Evolutionary conservation across 2,797 vertebrate species (phyloP).

Genomic region (Sebastes dallii): DNA sequence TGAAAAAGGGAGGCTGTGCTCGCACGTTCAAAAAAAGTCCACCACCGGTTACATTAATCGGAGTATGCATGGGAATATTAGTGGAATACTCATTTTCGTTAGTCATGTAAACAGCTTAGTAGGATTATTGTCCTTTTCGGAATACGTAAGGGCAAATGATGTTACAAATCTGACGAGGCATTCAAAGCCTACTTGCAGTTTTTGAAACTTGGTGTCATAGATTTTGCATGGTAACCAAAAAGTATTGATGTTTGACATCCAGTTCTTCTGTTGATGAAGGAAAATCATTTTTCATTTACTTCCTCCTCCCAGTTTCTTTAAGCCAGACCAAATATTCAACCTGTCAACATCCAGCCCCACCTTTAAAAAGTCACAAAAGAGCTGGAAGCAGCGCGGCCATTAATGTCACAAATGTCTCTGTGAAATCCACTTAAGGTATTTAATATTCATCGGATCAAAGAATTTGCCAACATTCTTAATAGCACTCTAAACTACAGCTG

Average conservation of each 20-base stretch:
- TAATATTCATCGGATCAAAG: constrained; percentile 72
- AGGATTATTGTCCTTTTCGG: too few species aligned
- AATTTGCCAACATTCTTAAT: constrained; percentile 51
- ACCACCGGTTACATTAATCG: too few species aligned
- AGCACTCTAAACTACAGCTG: constrained; percentile 15
- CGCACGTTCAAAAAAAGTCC: too few species aligned
- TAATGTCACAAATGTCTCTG: constrained; percentile 49
- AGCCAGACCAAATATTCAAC: background rate
- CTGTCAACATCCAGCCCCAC: background rate
- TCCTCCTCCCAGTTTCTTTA: background rate
- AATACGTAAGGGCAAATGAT: too few species aligned
- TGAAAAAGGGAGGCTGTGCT: too few species aligned
- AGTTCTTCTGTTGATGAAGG: too few species aligned
- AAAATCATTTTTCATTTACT: background rate
- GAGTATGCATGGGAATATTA: too few species aligned
- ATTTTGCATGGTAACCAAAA: background rate
- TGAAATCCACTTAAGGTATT: constrained; percentile 65
- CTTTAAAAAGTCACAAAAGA: constrained; percentile 14
- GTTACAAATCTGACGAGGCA: background rate
- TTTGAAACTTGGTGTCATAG: background rate
- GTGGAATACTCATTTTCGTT: too few species aligned
- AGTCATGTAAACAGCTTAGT: too few species aligned
- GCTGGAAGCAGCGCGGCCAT: constrained; percentile 26
- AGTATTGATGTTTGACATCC: background rate
- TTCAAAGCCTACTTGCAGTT: background rate